Percentiles rank a stretch among this genome's conserved stretches.
Evolutionary conservation across 2,113 vertebrate species (phyloP).

Genomic region (Lonchura striata): DNA sequence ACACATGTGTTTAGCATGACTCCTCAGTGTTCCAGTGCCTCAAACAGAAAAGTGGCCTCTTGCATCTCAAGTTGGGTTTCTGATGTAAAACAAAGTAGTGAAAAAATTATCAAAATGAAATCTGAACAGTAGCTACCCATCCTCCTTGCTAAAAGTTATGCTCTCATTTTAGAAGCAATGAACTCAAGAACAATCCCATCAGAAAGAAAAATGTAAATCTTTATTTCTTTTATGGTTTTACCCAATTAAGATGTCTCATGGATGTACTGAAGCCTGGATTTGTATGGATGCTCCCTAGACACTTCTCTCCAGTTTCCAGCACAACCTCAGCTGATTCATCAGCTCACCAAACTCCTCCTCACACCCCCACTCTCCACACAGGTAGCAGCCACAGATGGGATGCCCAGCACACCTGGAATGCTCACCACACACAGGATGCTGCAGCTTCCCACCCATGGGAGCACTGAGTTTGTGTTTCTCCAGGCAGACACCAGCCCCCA

Average conservation of each 20-base stretch:
- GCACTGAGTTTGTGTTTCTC: background rate
- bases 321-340: background rate
- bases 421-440: background rate
- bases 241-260: background rate
- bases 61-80: background rate
- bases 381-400: fast-evolving
- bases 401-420: background rate
- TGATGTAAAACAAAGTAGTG: background rate
- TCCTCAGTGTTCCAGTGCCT: background rate
- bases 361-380: background rate
- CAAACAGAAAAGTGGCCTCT: background rate
- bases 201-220: background rate
- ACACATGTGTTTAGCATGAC: background rate
- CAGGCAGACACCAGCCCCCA: background rate
- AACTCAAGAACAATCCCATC: background rate
- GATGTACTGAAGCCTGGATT: background rate
- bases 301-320: background rate
- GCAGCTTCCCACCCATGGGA: background rate
- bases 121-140: background rate
- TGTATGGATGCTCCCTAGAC: background rate
- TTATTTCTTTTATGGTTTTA: background rate
- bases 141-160: background rate
- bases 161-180: background rate
- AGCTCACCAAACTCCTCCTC: background rate
- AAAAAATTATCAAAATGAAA: background rate